Evolutionary conservation across 2,113 vertebrate species (phyloP).

Genomic region (Atrichornis clamosus): DNA sequence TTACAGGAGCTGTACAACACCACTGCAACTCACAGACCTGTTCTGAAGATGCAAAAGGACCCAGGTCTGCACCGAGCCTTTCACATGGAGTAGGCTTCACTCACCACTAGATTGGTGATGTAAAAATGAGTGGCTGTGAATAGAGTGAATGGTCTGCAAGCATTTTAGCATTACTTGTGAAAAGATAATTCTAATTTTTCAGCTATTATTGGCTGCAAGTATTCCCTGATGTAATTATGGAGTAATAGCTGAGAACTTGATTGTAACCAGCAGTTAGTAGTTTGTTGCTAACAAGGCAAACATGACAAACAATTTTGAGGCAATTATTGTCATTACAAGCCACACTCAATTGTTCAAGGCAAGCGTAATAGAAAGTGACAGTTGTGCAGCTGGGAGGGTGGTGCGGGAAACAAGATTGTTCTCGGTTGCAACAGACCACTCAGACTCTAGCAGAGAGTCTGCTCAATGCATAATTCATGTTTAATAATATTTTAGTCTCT

Average conservation of each 20-base stretch:
- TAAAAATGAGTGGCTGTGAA: not conserved
- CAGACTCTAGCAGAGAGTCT: conserved; percentile 4
- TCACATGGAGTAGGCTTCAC: not conserved
- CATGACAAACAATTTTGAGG: conserved; percentile 68
- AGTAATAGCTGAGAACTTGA: conserved; percentile 60
- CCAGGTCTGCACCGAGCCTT: not conserved
- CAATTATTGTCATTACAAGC: conserved; percentile 68
- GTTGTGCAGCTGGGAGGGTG: conserved; percentile 60
- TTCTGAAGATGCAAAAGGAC: not conserved
- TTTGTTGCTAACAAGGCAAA: conserved; percentile 67
- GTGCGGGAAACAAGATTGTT: conserved; percentile 2
- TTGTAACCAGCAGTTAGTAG: conserved; percentile 63
- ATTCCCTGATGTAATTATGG: conserved; percentile 57
- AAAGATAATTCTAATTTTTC: conserved; percentile 47
- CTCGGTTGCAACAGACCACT: conserved; percentile 5
- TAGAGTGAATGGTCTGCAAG: not conserved
- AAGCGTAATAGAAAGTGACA: conserved; percentile 61
- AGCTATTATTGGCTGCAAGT: conserved; percentile 43
- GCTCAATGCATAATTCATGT: conserved; percentile 54
- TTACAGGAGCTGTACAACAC: not conserved
- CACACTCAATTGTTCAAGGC: conserved; percentile 55
- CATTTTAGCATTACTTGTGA: conserved; percentile 6
- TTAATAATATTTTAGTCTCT: conserved; percentile 46
- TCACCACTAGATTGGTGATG: not conserved
- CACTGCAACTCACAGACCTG: not conserved